Conservation (phyloP, 2,888 invertebrate species). For the Andrena bucephala region DNA sequence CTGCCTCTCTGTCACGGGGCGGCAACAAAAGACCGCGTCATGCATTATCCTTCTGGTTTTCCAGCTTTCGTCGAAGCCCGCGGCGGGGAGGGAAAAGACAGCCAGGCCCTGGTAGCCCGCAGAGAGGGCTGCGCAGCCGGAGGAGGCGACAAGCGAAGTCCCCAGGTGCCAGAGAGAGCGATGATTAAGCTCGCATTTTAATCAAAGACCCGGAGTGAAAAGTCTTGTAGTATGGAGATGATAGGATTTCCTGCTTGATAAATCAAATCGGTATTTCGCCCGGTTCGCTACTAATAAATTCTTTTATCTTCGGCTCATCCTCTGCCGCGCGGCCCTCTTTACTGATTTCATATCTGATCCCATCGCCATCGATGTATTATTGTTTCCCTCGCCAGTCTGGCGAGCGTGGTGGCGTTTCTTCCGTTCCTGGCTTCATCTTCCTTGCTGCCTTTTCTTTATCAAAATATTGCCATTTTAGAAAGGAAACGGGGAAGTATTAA, state of each 20-base stretch:
- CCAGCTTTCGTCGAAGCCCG: constrained; percentile 74
- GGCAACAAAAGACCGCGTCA: constrained; percentile 79
- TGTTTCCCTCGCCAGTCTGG: constrained; percentile 8
- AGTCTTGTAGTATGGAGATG: constrained; percentile 82
- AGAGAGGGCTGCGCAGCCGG: constrained; percentile 45
- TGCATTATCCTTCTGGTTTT: constrained; percentile 80
- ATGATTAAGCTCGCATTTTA: constrained; percentile 85
- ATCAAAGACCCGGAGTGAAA: constrained; percentile 84
- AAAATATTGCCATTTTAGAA: background rate
- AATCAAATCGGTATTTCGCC: constrained; percentile 81
- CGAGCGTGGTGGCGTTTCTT: background rate
- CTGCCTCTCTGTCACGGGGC: constrained; percentile 55
- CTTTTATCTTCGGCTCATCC: constrained; percentile 65
- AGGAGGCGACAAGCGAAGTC: constrained; percentile 75
- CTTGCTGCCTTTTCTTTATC: background rate
- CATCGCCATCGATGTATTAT: constrained; percentile 40
- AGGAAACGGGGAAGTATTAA: background rate
- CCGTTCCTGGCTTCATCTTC: background rate
- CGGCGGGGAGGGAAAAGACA: constrained; percentile 68
- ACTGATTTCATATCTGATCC: constrained; percentile 65
- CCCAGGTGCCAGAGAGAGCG: constrained; percentile 81
- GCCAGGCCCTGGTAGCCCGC: constrained; percentile 54
- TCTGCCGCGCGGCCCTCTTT: constrained; percentile 40
- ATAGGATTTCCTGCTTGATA: constrained; percentile 83
- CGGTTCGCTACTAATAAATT: constrained; percentile 76